A percentile compares a stretch with the other conserved stretches of the same genome.
Evolutionary conservation across 2,113 vertebrate genomes (phyloP).

Genomic region (Nesoenas mayeri): DNA sequence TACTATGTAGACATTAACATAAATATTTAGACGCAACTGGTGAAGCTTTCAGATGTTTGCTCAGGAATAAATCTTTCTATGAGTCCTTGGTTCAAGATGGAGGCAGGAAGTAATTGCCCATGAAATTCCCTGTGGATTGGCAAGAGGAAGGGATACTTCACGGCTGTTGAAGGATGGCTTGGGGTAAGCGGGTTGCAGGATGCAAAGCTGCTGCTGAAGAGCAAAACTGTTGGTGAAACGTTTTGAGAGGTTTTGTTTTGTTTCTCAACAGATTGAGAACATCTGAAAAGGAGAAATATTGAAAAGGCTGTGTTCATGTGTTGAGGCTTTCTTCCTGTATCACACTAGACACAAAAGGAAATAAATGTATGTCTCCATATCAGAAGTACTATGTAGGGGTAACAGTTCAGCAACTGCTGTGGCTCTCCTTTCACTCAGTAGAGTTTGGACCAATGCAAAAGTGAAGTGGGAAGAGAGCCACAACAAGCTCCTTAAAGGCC

Average conservation of each 20-base stretch:
- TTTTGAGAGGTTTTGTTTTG: neutral
- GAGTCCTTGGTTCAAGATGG: slow-evolving; percentile 12
- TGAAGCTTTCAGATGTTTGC: slow-evolving; percentile 16
- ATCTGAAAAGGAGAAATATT: neutral
- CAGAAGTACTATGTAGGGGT: neutral
- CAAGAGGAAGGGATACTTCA: slow-evolving; percentile 11
- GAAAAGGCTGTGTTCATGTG: neutral
- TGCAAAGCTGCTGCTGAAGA: neutral
- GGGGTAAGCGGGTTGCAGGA: neutral
- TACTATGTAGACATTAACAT: neutral
- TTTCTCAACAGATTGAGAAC: neutral
- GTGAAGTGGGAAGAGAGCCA: neutral
- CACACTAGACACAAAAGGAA: neutral
- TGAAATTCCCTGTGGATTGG: neutral
- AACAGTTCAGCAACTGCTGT: neutral
- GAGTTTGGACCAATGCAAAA: neutral
- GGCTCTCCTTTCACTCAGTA: neutral
- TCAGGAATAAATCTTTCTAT: slow-evolving; percentile 51
- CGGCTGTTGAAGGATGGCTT: neutral
- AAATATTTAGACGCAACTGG: slow-evolving; percentile 5
- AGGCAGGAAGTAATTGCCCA: slow-evolving; percentile 18
- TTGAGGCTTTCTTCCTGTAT: neutral
- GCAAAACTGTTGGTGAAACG: neutral
- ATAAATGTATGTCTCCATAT: neutral
- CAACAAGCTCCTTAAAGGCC: neutral